Base-by-base conservation (phyloP, 2,888 invertebrate species). In the Napeogenes sylphis region DNA sequence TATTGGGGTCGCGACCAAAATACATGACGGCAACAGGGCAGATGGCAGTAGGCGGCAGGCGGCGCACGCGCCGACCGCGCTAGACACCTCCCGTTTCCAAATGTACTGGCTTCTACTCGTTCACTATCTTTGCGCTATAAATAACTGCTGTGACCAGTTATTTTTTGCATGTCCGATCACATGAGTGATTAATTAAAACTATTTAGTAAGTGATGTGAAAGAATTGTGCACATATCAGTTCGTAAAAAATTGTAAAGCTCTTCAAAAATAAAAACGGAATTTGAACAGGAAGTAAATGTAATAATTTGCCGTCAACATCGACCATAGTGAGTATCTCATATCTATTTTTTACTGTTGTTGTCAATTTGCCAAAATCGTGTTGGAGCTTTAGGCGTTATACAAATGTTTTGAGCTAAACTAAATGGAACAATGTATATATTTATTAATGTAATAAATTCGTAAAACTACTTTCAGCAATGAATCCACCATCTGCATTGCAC, bases 401-500 rank as follows among this genome's bases (percentile, higher is more conserved):
- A 74, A 73, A 69, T 33, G 60, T 58, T 21, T 56, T 60, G 12
- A 45, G 45, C 46, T 47, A 51, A 57, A 57, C 54, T 56, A 30
- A n/a, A 61, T 58, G 54, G 55, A 65, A 30, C 47, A 47, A 38
- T 58, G 30, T 32, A 47, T 14, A 58, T 33, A 32, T 21, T 30
- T 30, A 51, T 51, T 47, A 21, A 45, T 56, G 38, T n/a, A 38
- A 53, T 80, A 80, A 80, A 67, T 62, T 67, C 59, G 68, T 45
- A 46, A 55, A 53, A 55, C n/a, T 30, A 45, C 51, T 62, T 62
- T 62, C 62, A 72, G 54, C 30, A 30, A 90, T 90, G 90, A 89
- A 96, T 85, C 96, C 97, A 56, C 97, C 98, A 63, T 93, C 95
- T 68, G 96, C 96, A 70, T 93, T 98, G 64, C 95, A 96, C 79